Evolutionary conservation across 2,113 vertebrate species (phyloP).

Genomic region (Alligator mississippiensis): DNA sequence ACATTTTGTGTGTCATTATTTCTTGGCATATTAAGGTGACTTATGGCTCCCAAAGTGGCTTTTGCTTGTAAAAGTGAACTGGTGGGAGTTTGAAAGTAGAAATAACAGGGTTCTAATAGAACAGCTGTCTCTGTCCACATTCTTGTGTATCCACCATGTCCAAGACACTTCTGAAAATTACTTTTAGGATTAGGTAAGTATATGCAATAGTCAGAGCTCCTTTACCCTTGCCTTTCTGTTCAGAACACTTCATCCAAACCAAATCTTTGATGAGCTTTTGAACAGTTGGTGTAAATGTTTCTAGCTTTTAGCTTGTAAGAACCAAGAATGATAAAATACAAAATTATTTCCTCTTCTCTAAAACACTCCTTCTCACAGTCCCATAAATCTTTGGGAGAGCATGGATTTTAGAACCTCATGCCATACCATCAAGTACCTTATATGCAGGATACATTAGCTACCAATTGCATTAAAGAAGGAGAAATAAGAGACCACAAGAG

Average conservation of each 20-base stretch:
- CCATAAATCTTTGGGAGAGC: background rate
- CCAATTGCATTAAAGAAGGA: background rate
- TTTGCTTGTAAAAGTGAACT: background rate
- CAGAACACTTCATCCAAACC: background rate
- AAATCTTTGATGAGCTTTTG: background rate
- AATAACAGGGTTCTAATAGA: background rate
- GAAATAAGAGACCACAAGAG: background rate
- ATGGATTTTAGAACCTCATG: background rate
- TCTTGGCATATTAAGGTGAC: background rate
- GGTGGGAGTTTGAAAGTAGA: background rate
- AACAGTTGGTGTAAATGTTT: background rate
- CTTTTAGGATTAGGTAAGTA: background rate
- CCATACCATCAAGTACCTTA: background rate
- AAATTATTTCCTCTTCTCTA: background rate
- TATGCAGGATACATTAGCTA: background rate
- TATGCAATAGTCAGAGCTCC: background rate
- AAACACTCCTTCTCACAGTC: fast-evolving
- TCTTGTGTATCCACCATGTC: background rate
- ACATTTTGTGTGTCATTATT: conserved; percentile 15
- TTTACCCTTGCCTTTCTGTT: background rate
- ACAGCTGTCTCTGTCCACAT: background rate
- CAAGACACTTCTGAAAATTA: background rate
- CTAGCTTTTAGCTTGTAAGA: background rate
- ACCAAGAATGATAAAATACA: background rate
- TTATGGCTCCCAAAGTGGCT: background rate